Conservation (phyloP, 2,888 invertebrate species). For the Patella pellucida region DNA sequence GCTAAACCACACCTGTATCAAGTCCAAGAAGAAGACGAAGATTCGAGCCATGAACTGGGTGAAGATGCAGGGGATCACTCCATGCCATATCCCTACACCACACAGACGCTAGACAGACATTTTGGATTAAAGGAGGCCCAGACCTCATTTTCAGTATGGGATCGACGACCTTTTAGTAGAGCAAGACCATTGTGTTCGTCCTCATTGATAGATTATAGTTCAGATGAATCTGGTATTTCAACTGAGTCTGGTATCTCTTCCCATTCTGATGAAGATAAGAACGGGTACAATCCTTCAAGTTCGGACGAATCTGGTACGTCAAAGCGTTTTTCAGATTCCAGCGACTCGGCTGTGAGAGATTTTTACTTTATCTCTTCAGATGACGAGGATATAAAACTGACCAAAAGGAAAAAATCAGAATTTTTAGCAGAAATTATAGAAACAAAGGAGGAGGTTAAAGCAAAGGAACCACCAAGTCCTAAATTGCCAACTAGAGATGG, state of each 20-base stretch:
- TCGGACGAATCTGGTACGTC: constrained; percentile 28
- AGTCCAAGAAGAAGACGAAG: constrained; percentile 37
- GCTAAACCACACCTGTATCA: constrained; percentile 19
- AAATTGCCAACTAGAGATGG: constrained; percentile 23
- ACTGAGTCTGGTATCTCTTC: constrained; percentile 30
- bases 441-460: neutral
- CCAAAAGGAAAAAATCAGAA: neutral
- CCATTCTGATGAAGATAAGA: constrained; percentile 22
- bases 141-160: neutral
- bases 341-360: constrained; percentile 38
- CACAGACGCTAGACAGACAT: neutral
- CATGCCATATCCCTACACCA: neutral
- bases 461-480: constrained; percentile 6
- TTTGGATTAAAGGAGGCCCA: neutral
- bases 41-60: constrained; percentile 6
- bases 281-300: constrained; percentile 27
- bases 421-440: neutral
- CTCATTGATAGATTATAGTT: constrained; percentile 38
- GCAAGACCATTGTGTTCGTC: constrained; percentile 14
- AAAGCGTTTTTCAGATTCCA: constrained; percentile 31
- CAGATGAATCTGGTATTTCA: constrained; percentile 41
- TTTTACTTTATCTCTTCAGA: constrained; percentile 33
- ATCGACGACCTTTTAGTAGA: neutral
- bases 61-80: neutral
- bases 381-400: constrained; percentile 24